phyloP scores from a whole-genome alignment of 2,797 vertebrate species.

The Sebastes dallii region DNA sequence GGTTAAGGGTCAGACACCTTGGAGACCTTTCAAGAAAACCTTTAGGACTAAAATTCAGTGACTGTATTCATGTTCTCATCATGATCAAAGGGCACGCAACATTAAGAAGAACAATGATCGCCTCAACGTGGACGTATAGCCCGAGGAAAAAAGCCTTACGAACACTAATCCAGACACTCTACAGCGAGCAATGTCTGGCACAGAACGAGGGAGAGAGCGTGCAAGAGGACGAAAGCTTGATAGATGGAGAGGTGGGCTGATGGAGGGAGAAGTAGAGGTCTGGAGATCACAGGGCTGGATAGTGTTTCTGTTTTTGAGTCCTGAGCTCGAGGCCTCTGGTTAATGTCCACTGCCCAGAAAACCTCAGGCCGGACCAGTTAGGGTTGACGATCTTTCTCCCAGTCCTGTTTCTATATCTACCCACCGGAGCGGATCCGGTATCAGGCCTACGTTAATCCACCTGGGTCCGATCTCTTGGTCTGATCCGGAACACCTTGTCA shows the following conservation, averaged over 20 bases:
- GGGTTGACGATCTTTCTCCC: conserved; percentile 40
- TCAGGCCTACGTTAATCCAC: conserved; percentile 45
- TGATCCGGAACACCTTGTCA: conserved; percentile 63
- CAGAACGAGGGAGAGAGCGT: conserved; percentile 21
- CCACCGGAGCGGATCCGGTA: conserved; percentile 58
- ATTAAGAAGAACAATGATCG: conserved; percentile 7
- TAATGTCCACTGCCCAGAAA: conserved; percentile 67
- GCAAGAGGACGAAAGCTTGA: conserved; percentile 50
- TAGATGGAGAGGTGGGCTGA: conserved; percentile 65
- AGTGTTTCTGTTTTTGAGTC: conserved; percentile 66
- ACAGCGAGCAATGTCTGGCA: conserved; percentile 48
- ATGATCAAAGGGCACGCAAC: conserved; percentile 4
- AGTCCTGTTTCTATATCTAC: conserved; percentile 57
- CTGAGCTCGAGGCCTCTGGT: conserved; percentile 65
- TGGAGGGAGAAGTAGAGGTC: conserved; percentile 64
- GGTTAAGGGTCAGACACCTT: conserved; percentile 15
- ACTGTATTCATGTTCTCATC: conserved; percentile 2
- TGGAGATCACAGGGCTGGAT: conserved; percentile 72
- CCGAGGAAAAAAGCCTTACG: conserved; percentile 1
- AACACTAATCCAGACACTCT: conserved; percentile 33
- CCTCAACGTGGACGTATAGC: not conserved
- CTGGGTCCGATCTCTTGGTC: conserved; percentile 45
- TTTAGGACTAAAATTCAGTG: not conserved
- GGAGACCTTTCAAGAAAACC: conserved; percentile 11
- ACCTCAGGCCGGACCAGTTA: conserved; percentile 21